Conservation (phyloP, 2,888 invertebrate species). For the Amphiduros pacificus region DNA sequence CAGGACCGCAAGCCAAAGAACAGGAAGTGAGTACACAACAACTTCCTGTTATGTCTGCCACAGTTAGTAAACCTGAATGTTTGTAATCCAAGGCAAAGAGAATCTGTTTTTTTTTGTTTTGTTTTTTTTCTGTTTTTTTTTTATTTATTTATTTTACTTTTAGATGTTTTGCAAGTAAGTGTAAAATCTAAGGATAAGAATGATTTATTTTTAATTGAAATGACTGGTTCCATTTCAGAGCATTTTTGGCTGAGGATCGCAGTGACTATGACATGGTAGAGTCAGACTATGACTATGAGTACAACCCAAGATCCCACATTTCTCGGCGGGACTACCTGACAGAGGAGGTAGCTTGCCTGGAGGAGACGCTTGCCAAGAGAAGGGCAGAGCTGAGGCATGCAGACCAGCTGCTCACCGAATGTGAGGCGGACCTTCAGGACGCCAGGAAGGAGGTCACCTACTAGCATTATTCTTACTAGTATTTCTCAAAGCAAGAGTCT, state of each 20-base stretch:
- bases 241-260: constrained; percentile 20
- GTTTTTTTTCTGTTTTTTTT: not conserved
- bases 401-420: constrained; percentile 46
- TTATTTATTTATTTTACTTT: too few relatives aligned
- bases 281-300: constrained; percentile 43
- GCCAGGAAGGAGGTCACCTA: constrained; percentile 47
- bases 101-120: not conserved
- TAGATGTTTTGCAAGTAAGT: too few relatives aligned
- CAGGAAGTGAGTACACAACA: constrained; percentile 13
- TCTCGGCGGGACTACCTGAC: constrained; percentile 34
- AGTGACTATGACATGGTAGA: constrained; percentile 12
- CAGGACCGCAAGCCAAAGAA: constrained; percentile 1
- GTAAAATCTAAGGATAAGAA: too few relatives aligned
- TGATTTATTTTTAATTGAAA: too few relatives aligned
- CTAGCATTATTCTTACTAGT: too few relatives aligned
- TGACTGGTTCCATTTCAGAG: constrained; percentile 18
- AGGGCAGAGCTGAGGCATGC: constrained; percentile 49
- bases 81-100: not conserved
- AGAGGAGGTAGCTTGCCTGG: constrained; percentile 49
- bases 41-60: too few relatives aligned
- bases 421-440: constrained; percentile 44
- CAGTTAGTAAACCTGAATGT: too few relatives aligned
- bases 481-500: too few relatives aligned
- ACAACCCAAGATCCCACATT: constrained; percentile 25
- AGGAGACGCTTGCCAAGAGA: constrained; percentile 51